Evolutionary conservation across 92 coral and sea anemone genomes (phyloP).

Genomic region (Paragorgia papillata): DNA sequence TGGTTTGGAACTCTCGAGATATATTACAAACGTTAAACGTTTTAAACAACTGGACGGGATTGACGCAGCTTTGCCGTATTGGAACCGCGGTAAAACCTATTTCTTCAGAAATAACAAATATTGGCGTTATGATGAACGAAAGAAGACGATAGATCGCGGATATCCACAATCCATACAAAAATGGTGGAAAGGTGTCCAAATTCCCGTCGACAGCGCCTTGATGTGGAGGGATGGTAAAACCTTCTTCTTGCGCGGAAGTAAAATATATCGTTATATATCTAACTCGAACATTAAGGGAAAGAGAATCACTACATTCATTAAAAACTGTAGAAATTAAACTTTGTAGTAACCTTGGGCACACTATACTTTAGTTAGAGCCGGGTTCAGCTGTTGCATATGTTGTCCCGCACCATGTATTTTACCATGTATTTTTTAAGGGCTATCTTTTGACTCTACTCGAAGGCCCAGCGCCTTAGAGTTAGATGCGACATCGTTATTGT

Average conservation of each 20-base stretch:
- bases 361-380: no score
- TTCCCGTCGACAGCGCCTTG: conserved; percentile 4
- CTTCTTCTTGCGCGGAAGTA: background rate
- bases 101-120: conserved; percentile 24
- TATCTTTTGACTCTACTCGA: no score
- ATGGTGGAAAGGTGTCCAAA: conserved; percentile 3
- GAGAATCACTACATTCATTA: background rate
- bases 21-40: conserved; percentile 5
- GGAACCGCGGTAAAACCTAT: conserved; percentile 13
- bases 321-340: conserved; percentile 2
- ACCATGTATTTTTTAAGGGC: no score
- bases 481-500: no score
- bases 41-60: conserved; percentile 5
- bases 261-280: background rate
- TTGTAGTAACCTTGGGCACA: no score
- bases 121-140: conserved; percentile 35
- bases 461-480: no score
- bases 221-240: conserved; percentile 29
- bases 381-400: no score
- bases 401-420: no score
- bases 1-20: conserved; percentile 13
- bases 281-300: background rate
- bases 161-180: conserved; percentile 3
- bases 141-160: conserved; percentile 3
- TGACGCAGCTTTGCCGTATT: conserved; percentile 37